Base-by-base conservation (phyloP, 1,140 invertebrate species). In the Cepaea nemoralis region DNA sequence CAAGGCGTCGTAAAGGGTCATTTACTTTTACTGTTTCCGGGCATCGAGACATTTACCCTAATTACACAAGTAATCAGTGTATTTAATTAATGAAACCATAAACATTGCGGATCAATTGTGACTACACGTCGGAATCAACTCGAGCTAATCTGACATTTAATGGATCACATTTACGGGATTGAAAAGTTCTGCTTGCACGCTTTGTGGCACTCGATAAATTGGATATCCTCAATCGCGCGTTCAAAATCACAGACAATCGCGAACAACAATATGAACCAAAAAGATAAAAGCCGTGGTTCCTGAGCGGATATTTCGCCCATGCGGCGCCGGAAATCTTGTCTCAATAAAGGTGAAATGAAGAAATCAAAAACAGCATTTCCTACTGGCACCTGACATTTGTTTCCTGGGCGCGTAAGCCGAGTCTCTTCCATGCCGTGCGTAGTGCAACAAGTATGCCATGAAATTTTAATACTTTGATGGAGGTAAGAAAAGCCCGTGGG, bases 301-400 rank as follows among this genome's bases (percentile, higher is more conserved):
- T 31, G 59, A 63, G 59, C 27, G n/a, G 16, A 63, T 27, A 63
- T 63, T 63, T 19, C 22, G 59, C n/a, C n/a, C 59, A 27, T 27
- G 59, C 59, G 59, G 2, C 27, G 27, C 19, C 59, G 59, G 59
- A 63, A 63, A 63, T 63, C 27, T 31, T 63, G 27, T 31, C n/a
- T 63, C 27, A 63, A 63, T 63, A 31, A 63, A 63, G 59, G 59
- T 63, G 59, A 63, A 63, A 63, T 63, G n/a, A 63, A 63, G 59
- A 63, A 63, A 63, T 63, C 59, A 63, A 31, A 63, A 63, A 63
- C 59, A 63, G 59, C 59, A n/a, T 63, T 31, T 27, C 27, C 6
- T 55, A 16, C 59, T 27, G 27, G 59, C n/a, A 63, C 59, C 1
- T 63, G 59, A 63, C 59, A 63, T 63, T 63, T 63, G 59, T 63